Percentiles rank a stretch among this genome's conserved stretches.
These are phyloP conservation scores for Chrysaora quinquecirrha DNA, from an alignment of 30 jellyfish, hydroid and myxozoan genomes.

Conservation along the genomic window DNA sequence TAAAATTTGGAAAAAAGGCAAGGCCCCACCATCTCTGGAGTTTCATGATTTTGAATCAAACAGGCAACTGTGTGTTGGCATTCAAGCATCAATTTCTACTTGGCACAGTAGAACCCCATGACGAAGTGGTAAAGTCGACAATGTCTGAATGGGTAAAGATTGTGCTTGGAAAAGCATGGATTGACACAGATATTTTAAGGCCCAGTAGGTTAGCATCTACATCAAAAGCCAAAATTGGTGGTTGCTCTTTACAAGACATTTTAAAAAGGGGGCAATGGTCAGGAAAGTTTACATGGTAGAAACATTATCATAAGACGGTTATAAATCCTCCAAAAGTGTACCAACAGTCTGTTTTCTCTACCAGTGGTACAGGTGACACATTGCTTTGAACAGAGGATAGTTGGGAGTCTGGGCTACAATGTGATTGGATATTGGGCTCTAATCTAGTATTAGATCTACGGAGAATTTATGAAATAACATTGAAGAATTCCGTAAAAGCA, in stretches of 20 bases:
- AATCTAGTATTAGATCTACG: neutral
- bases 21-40: neutral
- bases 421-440: constrained; percentile 1
- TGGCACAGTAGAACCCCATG: constrained; percentile 7
- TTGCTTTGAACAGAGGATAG: neutral
- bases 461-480: neutral
- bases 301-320: neutral
- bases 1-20: neutral
- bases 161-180: constrained; percentile 9
- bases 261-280: no score
- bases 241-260: constrained; percentile 36
- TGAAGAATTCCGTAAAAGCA: neutral
- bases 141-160: constrained; percentile 31
- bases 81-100: constrained; percentile 12
- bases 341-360: neutral
- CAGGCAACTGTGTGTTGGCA: neutral
- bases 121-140: constrained; percentile 5
- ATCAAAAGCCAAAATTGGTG: constrained; percentile 18
- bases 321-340: neutral
- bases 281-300: neutral
- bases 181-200: neutral
- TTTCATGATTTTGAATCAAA: neutral
- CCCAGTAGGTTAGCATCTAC: constrained; percentile 36
- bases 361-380: neutral
- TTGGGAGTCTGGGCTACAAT: neutral